Evolutionary conservation across 2,888 invertebrate species (phyloP).

Genomic region (Agrotis exclamationis): DNA sequence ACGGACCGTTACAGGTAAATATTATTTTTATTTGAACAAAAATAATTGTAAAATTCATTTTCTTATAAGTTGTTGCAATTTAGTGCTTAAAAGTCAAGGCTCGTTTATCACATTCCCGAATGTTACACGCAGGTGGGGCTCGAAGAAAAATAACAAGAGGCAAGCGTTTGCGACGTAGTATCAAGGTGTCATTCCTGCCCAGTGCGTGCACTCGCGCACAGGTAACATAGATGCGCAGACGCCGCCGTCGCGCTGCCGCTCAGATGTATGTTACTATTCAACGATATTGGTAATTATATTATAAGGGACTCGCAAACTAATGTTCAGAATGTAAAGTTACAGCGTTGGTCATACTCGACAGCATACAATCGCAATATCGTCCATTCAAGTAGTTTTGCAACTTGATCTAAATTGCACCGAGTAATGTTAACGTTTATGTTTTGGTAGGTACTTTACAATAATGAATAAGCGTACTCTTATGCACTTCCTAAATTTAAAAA

Average conservation of each 20-base stretch:
- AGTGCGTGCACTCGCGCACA: slow-evolving; percentile 64
- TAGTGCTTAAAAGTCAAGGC: neutral
- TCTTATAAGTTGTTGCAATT: neutral
- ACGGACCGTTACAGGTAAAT: slow-evolving; percentile 87
- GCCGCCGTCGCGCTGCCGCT: slow-evolving; percentile 52
- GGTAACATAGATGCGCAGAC: slow-evolving; percentile 67
- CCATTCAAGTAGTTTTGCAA: slow-evolving; percentile 41
- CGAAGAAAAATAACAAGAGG: slow-evolving; percentile 90
- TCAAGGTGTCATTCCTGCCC: slow-evolving; percentile 77
- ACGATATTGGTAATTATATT: slow-evolving; percentile 59
- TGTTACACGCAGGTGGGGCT: slow-evolving; percentile 85
- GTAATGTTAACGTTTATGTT: slow-evolving; percentile 37
- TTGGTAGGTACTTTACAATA: slow-evolving; percentile 35
- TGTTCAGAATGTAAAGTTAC: slow-evolving; percentile 45
- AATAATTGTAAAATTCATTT: neutral
- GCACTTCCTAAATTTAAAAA: slow-evolving; percentile 23
- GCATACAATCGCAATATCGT: slow-evolving; percentile 48
- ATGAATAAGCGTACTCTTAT: slow-evolving; percentile 24
- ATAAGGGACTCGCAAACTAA: slow-evolving; percentile 62
- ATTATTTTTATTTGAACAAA: neutral
- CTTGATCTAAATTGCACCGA: slow-evolving; percentile 38
- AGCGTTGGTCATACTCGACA: slow-evolving; percentile 45
- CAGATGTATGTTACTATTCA: slow-evolving; percentile 56
- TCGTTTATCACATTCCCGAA: neutral
- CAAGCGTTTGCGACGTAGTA: slow-evolving; percentile 73